These are phyloP conservation scores for Phylloscopus trochilus DNA, from an alignment of 2,113 vertebrate species.

Conservation along the genomic window DNA sequence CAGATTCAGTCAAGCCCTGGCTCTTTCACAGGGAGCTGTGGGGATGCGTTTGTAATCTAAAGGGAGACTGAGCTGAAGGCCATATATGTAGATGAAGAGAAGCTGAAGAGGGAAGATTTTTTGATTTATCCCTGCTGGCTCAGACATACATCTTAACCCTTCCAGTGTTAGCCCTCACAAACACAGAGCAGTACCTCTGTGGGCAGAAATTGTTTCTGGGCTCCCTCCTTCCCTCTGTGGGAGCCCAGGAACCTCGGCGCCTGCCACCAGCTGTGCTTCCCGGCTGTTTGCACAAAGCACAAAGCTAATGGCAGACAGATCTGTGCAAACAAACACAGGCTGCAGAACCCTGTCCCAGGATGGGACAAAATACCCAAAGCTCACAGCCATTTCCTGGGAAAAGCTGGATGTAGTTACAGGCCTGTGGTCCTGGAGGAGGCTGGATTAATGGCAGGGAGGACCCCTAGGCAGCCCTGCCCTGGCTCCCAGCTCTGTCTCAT, in stretches of 20 bases:
- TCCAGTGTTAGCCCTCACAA: background rate
- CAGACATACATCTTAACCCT: conserved; percentile 23
- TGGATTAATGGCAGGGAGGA: background rate
- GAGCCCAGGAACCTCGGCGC: background rate
- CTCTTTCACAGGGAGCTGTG: background rate
- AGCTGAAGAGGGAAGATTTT: conserved; percentile 1
- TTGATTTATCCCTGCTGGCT: conserved; percentile 48
- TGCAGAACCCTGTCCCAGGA: background rate
- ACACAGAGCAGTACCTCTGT: background rate
- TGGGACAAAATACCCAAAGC: background rate
- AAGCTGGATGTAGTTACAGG: background rate
- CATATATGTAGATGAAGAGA: conserved; percentile 59
- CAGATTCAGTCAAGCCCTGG: conserved; percentile 7
- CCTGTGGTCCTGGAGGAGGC: background rate
- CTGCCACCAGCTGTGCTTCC: background rate
- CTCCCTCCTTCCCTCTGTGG: too few species aligned
- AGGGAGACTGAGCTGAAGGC: conserved; percentile 44
- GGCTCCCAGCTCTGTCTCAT: background rate
- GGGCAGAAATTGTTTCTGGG: too few species aligned
- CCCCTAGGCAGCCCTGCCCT: background rate
- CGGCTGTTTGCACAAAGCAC: background rate
- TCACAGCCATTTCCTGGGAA: background rate
- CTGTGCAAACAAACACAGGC: background rate
- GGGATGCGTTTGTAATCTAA: background rate
- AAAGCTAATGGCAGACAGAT: background rate